Base-by-base conservation (phyloP, 1,140 invertebrate genomes). In the Helicoverpa armigera region DNA sequence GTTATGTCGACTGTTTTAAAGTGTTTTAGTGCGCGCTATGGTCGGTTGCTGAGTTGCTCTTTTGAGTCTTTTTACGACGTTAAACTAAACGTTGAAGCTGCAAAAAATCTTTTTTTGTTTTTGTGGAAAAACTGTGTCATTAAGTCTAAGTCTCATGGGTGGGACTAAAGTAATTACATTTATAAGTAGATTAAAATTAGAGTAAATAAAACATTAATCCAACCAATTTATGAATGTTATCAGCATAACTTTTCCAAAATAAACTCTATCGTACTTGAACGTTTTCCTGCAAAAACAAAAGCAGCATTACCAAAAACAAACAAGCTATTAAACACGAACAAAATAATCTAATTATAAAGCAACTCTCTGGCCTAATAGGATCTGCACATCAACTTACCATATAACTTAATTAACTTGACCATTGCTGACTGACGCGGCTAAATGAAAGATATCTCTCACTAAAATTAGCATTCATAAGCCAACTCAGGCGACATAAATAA, bases 381-480 rank as follows among this genome's bases (percentile, higher is more conserved):
- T 73, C 70, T 70, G 48, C 50, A 70, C 70, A 75, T 61, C 23
- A 48, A 75, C 35, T 61, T 61, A 35, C 31, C 18, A 82, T 83
- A 79, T 75, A 82, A 84, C 65, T 83, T 81, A 83, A 88, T 85
- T 83, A 75, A 77, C 70, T 63, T 86, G 89, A 85, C 89, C 87
- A 80, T 79, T 76, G 80, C 69, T 87, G 90, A 90, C 85, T 89
- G 87, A 90, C 89, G 84, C 80, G 78, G 77, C 80, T 87, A 90
- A 92, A 92, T 92, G 90, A 88, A 88, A 90, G 83, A 90, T 92
- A 89, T 93, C 87, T 88, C 85, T 89, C 86, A 88, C 83, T 61
- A 53, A 87, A 90, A 93, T 94, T 93, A 92, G 85, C 90, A 94
- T 94, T 94, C 92, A 94, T 91, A 91, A 91, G 87, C 87, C 81